Evolutionary conservation across 2,113 vertebrate species (phyloP).

Genomic region (Sinocyclocheilus rhinocerous): DNA sequence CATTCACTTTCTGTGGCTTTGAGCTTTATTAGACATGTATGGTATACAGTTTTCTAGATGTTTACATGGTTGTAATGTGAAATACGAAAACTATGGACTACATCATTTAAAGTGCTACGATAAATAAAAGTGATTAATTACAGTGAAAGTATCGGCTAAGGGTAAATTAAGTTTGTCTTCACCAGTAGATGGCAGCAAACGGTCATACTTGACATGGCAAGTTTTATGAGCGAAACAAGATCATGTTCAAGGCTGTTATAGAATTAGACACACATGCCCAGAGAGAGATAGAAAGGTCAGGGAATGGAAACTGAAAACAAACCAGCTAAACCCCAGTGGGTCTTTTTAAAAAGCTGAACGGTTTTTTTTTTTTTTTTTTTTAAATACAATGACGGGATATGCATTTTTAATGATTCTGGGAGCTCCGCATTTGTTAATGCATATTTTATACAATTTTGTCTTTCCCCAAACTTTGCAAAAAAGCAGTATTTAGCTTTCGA

Average conservation of each 20-base stretch:
- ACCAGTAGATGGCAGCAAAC: conserved; percentile 41
- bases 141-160: background rate
- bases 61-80: background rate
- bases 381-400: background rate
- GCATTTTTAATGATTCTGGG: background rate
- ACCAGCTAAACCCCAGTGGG: background rate
- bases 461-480: background rate
- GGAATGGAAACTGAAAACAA: conserved; percentile 8
- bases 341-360: background rate
- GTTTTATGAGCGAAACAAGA: conserved; percentile 16
- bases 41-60: background rate
- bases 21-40: background rate
- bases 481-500: background rate
- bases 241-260: conserved; percentile 7
- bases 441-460: conserved; percentile 10
- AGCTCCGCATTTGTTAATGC: background rate
- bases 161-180: background rate
- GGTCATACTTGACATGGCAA: background rate
- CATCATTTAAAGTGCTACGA: background rate
- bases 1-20: background rate
- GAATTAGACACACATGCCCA: background rate
- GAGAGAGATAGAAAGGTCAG: conserved; percentile 22
- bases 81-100: background rate
- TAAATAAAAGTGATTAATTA: background rate
- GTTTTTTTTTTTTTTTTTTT: background rate